phyloP scores from a whole-genome alignment of 2,797 vertebrate species.

The Labeo calbasu region DNA sequence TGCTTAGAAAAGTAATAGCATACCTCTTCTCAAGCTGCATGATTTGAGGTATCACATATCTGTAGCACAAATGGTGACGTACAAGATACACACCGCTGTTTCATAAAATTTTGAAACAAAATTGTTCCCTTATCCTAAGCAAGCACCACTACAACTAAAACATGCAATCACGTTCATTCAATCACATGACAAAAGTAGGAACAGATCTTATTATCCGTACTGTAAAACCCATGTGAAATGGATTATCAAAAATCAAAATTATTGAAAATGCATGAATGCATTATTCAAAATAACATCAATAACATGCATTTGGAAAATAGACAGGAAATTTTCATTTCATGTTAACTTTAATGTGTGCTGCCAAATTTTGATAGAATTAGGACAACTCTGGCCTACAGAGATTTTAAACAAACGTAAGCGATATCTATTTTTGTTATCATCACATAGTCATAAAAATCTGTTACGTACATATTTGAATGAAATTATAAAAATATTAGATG shows the following conservation, averaged over 20 bases:
- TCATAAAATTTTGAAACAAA: neutral
- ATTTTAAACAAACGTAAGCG: constrained; percentile 45
- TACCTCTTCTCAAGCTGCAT: neutral
- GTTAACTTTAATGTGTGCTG: constrained; percentile 5
- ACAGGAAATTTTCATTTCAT: constrained; percentile 10
- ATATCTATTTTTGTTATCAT: constrained; percentile 25
- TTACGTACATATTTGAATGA: constrained; percentile 24
- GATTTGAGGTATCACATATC: neutral
- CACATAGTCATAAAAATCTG: neutral
- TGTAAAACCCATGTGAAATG: neutral
- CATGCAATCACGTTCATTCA: neutral
- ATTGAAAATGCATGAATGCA: neutral
- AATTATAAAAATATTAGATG: constrained; percentile 11
- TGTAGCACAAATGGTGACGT: neutral
- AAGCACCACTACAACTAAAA: neutral
- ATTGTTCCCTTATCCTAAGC: neutral
- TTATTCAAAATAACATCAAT: constrained; percentile 10
- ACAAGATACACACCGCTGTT: neutral
- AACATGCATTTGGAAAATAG: neutral
- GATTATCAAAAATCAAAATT: neutral
- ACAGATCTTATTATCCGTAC: neutral
- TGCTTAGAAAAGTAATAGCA: neutral
- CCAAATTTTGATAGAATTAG: constrained; percentile 52
- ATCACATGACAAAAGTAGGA: too few species aligned
- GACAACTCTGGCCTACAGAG: constrained; percentile 44